Conservation (phyloP, 2,888 invertebrate species). For the Coelopa pilipes region DNA sequence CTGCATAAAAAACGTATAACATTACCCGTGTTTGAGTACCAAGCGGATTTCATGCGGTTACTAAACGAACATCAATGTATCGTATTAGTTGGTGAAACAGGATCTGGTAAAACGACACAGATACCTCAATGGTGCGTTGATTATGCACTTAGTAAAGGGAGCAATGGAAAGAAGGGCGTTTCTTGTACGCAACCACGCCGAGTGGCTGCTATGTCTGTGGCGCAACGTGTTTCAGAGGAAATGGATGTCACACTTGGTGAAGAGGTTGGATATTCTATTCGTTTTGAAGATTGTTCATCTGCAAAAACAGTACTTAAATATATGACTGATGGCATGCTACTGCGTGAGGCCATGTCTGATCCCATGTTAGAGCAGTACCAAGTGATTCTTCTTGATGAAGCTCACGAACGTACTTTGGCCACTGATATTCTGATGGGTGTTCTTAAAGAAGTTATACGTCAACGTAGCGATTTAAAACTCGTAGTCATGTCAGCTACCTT, state of each 20-base stretch:
- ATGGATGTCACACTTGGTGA: constrained; percentile 96
- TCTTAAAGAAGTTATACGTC: constrained; percentile 89
- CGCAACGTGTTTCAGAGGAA: constrained; percentile 98
- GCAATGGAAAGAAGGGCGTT: constrained; percentile 79
- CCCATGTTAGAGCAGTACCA: constrained; percentile 97
- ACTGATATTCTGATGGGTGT: constrained; percentile 99
- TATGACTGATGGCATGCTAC: constrained; percentile 99
- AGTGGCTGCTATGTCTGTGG: constrained; percentile 99
- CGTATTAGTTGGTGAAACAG: constrained; percentile 98
- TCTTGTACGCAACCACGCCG: constrained; percentile 97
- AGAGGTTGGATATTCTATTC: constrained; percentile 95
- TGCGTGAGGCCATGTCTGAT: constrained; percentile 99
- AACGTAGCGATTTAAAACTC: constrained; percentile 91
- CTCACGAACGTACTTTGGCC: constrained; percentile 97
- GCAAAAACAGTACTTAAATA: constrained; percentile 94
- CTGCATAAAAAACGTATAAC: constrained; percentile 88
- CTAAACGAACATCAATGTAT: constrained; percentile 94
- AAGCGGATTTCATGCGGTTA: constrained; percentile 93
- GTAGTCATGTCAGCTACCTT: constrained; percentile 99
- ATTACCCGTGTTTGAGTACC: constrained; percentile 98
- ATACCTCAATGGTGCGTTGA: constrained; percentile 97
- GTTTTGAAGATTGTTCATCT: constrained; percentile 99
- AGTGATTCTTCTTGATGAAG: constrained; percentile 90
- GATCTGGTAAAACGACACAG: constrained; percentile 99
- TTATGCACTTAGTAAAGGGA: constrained; percentile 74